Conservation (phyloP, 2,888 invertebrate genomes). For the Strigamia crassipes region DNA sequence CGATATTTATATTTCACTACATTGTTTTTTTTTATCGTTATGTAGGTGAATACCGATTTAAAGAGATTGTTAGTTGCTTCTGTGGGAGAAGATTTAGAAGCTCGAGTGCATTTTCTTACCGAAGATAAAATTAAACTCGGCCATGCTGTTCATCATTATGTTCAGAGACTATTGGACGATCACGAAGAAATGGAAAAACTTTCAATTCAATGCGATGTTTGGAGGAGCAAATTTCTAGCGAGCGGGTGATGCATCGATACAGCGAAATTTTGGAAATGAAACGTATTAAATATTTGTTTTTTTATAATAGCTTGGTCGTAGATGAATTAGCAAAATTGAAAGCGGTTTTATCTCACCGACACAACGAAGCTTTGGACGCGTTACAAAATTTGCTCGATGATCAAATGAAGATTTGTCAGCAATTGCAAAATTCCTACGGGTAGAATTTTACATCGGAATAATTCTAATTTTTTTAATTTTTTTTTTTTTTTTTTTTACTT, state of each 20-base stretch:
- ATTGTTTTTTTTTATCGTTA: constrained; percentile 48
- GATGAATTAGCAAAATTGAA: constrained; percentile 90
- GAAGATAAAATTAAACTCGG: constrained; percentile 90
- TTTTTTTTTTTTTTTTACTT: background rate
- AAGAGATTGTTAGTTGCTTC: constrained; percentile 92
- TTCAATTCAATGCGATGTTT: constrained; percentile 92
- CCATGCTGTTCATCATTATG: constrained; percentile 79
- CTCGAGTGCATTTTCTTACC: constrained; percentile 83
- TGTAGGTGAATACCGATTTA: constrained; percentile 83
- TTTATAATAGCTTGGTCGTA: constrained; percentile 79
- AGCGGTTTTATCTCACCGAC: constrained; percentile 73
- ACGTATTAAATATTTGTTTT: background rate
- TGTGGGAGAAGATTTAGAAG: constrained; percentile 91
- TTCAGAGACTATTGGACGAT: constrained; percentile 72
- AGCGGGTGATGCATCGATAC: constrained; percentile 68
- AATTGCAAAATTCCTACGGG: constrained; percentile 14
- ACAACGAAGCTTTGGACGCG: constrained; percentile 71
- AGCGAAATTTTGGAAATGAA: background rate
- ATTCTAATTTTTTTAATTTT: no score
- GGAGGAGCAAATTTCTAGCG: constrained; percentile 94
- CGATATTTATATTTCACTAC: constrained; percentile 10
- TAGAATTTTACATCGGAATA: background rate
- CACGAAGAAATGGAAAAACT: constrained; percentile 92
- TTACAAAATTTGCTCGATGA: constrained; percentile 74
- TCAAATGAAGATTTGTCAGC: constrained; percentile 62